A percentile compares a stretch with the other conserved stretches of the same genome.
phyloP scores from a whole-genome alignment of 2,797 vertebrate genomes.

The Mareca strepera region DNA sequence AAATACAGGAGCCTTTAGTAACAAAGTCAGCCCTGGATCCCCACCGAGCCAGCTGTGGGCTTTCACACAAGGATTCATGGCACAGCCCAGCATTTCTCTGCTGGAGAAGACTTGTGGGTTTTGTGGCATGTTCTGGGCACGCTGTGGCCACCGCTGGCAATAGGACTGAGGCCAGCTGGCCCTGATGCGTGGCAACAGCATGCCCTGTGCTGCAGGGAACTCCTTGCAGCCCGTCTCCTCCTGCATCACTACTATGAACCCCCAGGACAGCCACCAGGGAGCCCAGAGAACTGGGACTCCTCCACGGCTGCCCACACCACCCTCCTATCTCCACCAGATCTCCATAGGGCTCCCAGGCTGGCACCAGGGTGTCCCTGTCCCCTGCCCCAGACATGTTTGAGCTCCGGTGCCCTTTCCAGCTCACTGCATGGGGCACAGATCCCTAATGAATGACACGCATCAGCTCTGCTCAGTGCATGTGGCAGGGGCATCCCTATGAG shows the following conservation, averaged over 20 bases:
- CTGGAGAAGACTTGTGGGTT: neutral
- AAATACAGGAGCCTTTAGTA: neutral
- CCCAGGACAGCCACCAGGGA: neutral
- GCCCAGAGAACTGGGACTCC: neutral
- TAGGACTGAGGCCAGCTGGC: neutral
- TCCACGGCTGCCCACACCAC: neutral
- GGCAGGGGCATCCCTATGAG: neutral
- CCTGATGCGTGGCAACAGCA: accelerated
- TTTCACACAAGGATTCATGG: neutral
- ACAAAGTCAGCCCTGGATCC: neutral
- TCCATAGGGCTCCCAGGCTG: neutral
- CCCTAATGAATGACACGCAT: accelerated
- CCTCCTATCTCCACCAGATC: neutral
- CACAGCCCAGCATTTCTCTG: accelerated
- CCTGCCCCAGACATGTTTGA: too few species aligned
- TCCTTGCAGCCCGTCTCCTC: neutral
- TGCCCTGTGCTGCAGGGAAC: neutral
- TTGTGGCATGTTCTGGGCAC: neutral
- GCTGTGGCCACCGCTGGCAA: neutral
- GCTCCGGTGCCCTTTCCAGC: neutral
- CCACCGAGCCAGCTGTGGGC: neutral
- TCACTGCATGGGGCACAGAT: neutral
- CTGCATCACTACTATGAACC: neutral
- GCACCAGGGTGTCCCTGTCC: neutral
- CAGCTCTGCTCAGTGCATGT: neutral